Conservation (phyloP, 1,140 invertebrate species). For the Gonioctena quinquepunctata region DNA sequence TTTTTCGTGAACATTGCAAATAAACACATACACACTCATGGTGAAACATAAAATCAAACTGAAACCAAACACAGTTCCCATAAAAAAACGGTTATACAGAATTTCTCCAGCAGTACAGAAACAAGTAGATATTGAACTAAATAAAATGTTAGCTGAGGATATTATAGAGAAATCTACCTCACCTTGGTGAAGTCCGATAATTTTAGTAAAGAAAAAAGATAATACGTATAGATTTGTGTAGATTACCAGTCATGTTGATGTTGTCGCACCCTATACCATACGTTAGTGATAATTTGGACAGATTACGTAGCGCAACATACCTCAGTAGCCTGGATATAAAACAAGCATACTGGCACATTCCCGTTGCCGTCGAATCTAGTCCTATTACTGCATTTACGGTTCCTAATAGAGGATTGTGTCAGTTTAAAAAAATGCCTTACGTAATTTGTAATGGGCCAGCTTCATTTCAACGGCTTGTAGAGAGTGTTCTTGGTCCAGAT, state of each 20-base stretch:
- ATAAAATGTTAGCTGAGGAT: conserved; percentile 38
- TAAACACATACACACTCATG: too few species aligned
- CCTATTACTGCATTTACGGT: conserved; percentile 32
- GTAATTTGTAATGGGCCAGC: conserved; percentile 40
- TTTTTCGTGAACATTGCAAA: too few species aligned
- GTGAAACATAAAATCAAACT: too few species aligned
- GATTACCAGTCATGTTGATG: conserved; percentile 18
- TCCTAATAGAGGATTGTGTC: conserved; percentile 29
- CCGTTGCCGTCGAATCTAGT: neutral
- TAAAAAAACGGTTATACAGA: conserved; percentile 13
- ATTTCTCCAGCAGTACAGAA: conserved; percentile 7
- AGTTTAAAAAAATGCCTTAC: conserved; percentile 46
- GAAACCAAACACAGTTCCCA: too few species aligned
- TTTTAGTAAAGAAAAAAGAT: conserved; percentile 59
- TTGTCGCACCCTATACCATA: conserved; percentile 7
- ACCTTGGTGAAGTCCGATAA: conserved; percentile 56
- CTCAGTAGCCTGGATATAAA: conserved; percentile 38
- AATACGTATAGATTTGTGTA: conserved; percentile 51
- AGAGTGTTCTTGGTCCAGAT: conserved; percentile 30
- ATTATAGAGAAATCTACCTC: conserved; percentile 30
- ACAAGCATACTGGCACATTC: neutral
- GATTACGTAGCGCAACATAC: conserved; percentile 29
- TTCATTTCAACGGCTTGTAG: conserved; percentile 50
- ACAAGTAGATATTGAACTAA: conserved; percentile 13
- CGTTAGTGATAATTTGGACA: conserved; percentile 34